These are phyloP conservation scores for Drosophila arawakana DNA, from an alignment of 1,140 invertebrate species.

Conservation along the genomic window DNA sequence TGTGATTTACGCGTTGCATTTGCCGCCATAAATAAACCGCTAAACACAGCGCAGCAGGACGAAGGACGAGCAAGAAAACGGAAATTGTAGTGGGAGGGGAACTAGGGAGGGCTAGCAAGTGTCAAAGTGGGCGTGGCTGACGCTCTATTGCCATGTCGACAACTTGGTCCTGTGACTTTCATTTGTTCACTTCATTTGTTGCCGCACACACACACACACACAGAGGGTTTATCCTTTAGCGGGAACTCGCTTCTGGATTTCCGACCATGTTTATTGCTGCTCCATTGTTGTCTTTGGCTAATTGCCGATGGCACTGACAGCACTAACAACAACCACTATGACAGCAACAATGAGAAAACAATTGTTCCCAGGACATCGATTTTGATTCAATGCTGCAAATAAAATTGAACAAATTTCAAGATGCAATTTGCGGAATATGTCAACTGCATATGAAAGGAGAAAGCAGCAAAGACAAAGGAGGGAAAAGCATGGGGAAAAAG, in stretches of 20 bases:
- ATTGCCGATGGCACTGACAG: conserved; percentile 48
- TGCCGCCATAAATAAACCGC: conserved; percentile 69
- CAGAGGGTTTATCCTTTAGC: conserved; percentile 1
- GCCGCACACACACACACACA: conserved; percentile 5
- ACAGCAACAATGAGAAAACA: conserved; percentile 7
- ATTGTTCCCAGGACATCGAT: conserved; percentile 51
- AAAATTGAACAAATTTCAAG: conserved; percentile 43
- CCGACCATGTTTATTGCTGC: conserved; percentile 46
- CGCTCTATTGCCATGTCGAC: conserved; percentile 54
- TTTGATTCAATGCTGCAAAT: conserved; percentile 51
- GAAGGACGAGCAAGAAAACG: background rate
- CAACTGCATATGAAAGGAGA: conserved; percentile 13
- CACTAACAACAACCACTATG: conserved; percentile 16
- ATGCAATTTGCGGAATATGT: conserved; percentile 39
- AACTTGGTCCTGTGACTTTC: conserved; percentile 65
- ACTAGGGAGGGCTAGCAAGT: background rate
- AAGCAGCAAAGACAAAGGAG: no score
- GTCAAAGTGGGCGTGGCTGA: conserved; percentile 8
- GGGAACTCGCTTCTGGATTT: conserved; percentile 17
- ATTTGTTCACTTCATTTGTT: conserved; percentile 69
- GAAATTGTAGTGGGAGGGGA: background rate
- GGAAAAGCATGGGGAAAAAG: background rate
- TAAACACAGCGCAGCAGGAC: conserved; percentile 39
- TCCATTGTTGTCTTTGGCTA: conserved; percentile 52
- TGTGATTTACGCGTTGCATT: conserved; percentile 59